These are phyloP conservation scores for Sebastes baramenuke DNA, from an alignment of 2,797 vertebrate genomes.

Conservation along the genomic window DNA sequence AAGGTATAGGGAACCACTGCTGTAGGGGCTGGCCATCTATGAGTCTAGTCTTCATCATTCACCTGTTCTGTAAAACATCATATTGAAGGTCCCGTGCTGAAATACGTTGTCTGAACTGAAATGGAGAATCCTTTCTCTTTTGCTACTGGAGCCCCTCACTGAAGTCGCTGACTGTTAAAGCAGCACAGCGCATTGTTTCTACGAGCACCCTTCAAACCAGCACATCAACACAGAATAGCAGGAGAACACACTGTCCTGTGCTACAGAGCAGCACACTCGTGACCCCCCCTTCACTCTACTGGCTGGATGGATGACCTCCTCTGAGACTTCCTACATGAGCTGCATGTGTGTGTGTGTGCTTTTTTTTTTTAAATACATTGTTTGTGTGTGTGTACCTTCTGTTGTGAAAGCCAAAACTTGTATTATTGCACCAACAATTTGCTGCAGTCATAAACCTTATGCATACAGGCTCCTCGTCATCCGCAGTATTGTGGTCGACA, in stretches of 20 bases:
- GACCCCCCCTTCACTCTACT: not conserved
- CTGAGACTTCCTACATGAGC: not conserved
- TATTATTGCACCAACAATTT: conserved; percentile 8
- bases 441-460: conserved; percentile 27
- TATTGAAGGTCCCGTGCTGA: not conserved
- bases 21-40: not conserved
- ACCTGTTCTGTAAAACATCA: not conserved
- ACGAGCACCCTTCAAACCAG: not conserved
- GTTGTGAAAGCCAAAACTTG: not conserved
- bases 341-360: not conserved
- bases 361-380: not conserved
- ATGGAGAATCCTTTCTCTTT: not conserved
- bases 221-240: not conserved
- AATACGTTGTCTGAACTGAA: not conserved
- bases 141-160: not conserved
- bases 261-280: not conserved
- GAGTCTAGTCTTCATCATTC: not conserved
- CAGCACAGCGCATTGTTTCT: not conserved
- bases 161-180: not conserved
- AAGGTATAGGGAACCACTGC: too few species aligned
- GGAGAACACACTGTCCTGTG: not conserved
- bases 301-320: not conserved
- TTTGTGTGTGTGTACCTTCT: not conserved
- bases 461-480: not conserved
- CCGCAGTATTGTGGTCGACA: not conserved